Base-by-base conservation (phyloP, 2,888 invertebrate species). In the Tortricodes alternella region DNA sequence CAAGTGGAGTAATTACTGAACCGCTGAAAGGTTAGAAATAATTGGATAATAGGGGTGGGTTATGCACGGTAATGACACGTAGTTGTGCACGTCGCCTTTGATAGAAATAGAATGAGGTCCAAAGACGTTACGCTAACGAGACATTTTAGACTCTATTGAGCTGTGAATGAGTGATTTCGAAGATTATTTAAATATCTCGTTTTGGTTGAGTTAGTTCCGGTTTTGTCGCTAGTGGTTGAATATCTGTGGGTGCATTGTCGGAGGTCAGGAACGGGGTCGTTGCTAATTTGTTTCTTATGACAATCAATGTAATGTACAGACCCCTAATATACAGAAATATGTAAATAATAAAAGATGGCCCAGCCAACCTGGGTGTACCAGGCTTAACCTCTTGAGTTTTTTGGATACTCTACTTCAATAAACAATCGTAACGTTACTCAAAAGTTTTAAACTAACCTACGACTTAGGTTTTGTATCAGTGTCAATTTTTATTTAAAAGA, bases 11-110 rank as follows among this genome's bases (percentile, higher is more conserved):
- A 83, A 83, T 83, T 83, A 79, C 71, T 53, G 66, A 69, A 65
- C 64, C 68, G 72, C 86, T 87, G 85, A 89, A 89, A 89, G 90
- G 90, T 89, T 89, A 88, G 80, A 87, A 84, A 88, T 89, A 88
- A 89, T 89, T 88, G 89, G 87, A 89, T 89, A 89, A 89, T 88
- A 73, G 64, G 65, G 75, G 74, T 74, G 73, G 78, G 77, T 78
- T 85, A 85, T 85, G 81, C 83, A 77, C 78, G 66, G 68, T 83
- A 86, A 85, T 85, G 83, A 84, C 82, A 78, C 71, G 67, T 76
- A 74, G 75, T 77, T 75, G 71, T 71, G 66, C 70, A 73, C 71
- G 79, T 74, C 76, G 71, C 73, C 60, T 66, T 69, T 70, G 62
- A 66, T 66, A 65, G 29, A 11, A 56, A 50, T 37, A 50, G 46